phyloP scores from a whole-genome alignment of 2,888 invertebrate genomes.

The Coleophora deauratella region DNA sequence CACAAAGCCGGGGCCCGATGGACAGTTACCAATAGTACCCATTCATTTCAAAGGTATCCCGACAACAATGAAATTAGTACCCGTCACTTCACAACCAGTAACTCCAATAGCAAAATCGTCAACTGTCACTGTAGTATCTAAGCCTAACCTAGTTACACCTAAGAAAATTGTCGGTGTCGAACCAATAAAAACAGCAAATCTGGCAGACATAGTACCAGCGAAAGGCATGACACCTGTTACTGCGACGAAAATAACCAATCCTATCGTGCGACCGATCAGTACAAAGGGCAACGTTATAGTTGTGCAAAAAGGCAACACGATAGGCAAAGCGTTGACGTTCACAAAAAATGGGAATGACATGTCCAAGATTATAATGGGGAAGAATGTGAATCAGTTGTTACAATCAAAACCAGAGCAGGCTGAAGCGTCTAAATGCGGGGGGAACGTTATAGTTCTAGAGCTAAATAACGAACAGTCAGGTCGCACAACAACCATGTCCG shows the following conservation, averaged over 20 bases:
- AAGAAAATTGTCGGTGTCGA: constrained; percentile 23
- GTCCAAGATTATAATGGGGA: constrained; percentile 70
- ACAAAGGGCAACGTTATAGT: constrained; percentile 75
- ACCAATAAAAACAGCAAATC: constrained; percentile 55
- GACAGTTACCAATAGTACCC: constrained; percentile 48
- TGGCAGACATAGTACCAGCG: constrained; percentile 62
- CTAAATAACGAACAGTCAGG: constrained; percentile 63
- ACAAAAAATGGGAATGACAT: constrained; percentile 64
- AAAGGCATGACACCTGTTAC: constrained; percentile 53
- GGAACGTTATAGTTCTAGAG: constrained; percentile 65
- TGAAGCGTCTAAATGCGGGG: constrained; percentile 47
- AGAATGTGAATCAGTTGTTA: constrained; percentile 61
- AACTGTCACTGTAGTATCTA: constrained; percentile 46
- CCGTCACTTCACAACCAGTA: constrained; percentile 52
- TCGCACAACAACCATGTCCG: constrained; percentile 61
- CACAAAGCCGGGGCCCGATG: constrained; percentile 49
- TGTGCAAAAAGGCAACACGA: constrained; percentile 72
- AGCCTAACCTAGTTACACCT: constrained; percentile 24
- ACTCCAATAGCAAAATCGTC: constrained; percentile 34
- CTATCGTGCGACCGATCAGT: constrained; percentile 56
- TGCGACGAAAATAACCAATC: constrained; percentile 55
- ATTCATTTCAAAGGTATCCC: constrained; percentile 59
- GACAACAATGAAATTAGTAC: constrained; percentile 62
- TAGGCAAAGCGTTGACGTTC: constrained; percentile 64
- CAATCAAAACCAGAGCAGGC: constrained; percentile 54